Base-by-base conservation (phyloP, 2,113 vertebrate species). In the Hippocampus comes region DNA sequence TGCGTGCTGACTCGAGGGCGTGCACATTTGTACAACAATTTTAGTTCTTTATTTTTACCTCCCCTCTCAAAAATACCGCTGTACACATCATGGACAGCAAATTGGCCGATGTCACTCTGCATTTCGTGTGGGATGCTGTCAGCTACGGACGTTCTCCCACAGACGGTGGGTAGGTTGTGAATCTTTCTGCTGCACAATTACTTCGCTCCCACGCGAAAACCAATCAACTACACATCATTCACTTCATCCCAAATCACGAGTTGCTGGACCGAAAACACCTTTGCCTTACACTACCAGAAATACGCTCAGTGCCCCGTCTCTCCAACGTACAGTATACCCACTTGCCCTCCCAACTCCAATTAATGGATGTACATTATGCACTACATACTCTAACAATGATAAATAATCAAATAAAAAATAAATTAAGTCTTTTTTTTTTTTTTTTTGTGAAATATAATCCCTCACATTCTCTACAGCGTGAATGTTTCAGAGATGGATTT, bases 121-220 rank as follows among this genome's bases (percentile, higher is more conserved):
- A 8, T 75, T 71, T 46, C 75, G 74, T 80, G 79, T 75, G 78
- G 78, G 69, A 76, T 43, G 63, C 61, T 81, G 81, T 85, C 82
- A 87, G 74, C 75, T 84, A 79, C 78, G 73, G 67, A 83, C 63
- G 51, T 53, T 71, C 34, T 61, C 68, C 59, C 71, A 76, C 84
- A 89, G 84, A 87, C 86, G 88, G 86, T 82, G 78, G 80, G 83
- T 90, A 80, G 85, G 83, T 85, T 87, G 86, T 49, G 46, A 7
- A 48, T 79, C 73, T 77, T 72, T 42, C 80, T 71, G 51, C 68
- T 77, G 61, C 74, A 72, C 73, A 77, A 53, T 88, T 51, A 83
- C 79, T 70, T 80, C 70, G 74, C 81, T 70, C 84, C 87, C 71
- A 86, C 80, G 56, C 70, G 74, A 70, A 69, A 25, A 43, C 49